phyloP scores from a whole-genome alignment of 30 jellyfish, hydroid and myxozoan genomes.

The Cassiopea xamachana region DNA sequence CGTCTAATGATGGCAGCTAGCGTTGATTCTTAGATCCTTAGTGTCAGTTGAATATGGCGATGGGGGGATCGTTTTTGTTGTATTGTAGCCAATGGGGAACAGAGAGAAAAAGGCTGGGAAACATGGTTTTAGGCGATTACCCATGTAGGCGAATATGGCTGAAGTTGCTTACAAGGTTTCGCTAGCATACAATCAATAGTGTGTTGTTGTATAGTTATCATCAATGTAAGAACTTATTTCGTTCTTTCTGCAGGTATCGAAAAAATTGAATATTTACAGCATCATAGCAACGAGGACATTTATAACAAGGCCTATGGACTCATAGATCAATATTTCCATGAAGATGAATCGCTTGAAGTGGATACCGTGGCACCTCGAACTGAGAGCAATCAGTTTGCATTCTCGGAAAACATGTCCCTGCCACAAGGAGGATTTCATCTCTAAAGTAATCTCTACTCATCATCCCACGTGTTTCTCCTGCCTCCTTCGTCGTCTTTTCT shows the following conservation, averaged over 20 bases:
- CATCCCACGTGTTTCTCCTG: neutral
- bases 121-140: no score
- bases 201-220: no score
- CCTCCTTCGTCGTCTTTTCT: neutral
- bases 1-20: no score
- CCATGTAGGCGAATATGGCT: no score
- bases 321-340: constrained; percentile 82
- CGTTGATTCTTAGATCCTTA: no score
- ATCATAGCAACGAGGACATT: constrained; percentile 87
- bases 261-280: constrained; percentile 90
- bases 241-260: constrained; percentile 76
- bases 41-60: no score
- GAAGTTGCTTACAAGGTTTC: no score
- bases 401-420: constrained; percentile 53
- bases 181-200: no score
- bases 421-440: constrained; percentile 71
- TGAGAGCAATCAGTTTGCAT: constrained; percentile 49
- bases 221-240: neutral
- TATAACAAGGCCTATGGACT: constrained; percentile 85
- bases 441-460: neutral
- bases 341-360: constrained; percentile 73
- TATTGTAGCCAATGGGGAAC: no score
- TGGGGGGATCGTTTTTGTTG: no score
- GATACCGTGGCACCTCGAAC: constrained; percentile 56
- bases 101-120: no score